A percentile compares a stretch with the other conserved stretches of the same genome.
phyloP scores from a whole-genome alignment of 2,797 vertebrate species.

The Leontocebus nigricollis region DNA sequence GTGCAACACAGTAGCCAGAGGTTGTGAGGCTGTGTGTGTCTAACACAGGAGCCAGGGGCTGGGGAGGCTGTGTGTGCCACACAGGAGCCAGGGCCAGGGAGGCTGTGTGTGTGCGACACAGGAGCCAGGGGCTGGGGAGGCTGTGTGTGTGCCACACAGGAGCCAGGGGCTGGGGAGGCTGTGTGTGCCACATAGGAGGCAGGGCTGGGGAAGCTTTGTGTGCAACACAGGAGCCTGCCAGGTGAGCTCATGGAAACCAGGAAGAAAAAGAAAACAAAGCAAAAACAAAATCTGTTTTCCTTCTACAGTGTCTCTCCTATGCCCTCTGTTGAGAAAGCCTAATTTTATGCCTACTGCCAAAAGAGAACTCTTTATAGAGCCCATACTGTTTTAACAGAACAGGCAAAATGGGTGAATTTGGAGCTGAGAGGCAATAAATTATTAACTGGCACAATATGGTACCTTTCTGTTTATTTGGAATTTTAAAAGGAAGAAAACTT shows the following conservation, averaged over 20 bases:
- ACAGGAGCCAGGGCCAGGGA: no score
- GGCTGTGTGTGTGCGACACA: no score
- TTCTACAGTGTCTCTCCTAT: not conserved
- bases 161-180: not conserved
- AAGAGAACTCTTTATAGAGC: not conserved
- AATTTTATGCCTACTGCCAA: not conserved
- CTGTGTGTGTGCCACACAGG: no score
- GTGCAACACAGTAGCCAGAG: no score
- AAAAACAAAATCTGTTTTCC: not conserved
- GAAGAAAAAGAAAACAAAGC: not conserved
- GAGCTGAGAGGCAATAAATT: not conserved
- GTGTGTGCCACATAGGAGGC: not conserved
- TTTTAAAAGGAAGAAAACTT: slow-evolving; percentile 17
- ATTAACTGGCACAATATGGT: not conserved
- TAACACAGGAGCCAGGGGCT: no score
- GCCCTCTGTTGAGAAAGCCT: not conserved
- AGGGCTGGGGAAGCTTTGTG: not conserved
- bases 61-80: no score
- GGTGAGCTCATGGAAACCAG: not conserved
- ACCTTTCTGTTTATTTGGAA: not conserved
- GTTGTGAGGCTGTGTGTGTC: no score
- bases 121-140: no score
- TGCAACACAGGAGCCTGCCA: not conserved
- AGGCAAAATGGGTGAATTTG: not conserved
- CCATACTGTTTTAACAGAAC: not conserved